Evolutionary conservation across 2,888 invertebrate species (phyloP).

Genomic region (Geotrupes spiniger): DNA sequence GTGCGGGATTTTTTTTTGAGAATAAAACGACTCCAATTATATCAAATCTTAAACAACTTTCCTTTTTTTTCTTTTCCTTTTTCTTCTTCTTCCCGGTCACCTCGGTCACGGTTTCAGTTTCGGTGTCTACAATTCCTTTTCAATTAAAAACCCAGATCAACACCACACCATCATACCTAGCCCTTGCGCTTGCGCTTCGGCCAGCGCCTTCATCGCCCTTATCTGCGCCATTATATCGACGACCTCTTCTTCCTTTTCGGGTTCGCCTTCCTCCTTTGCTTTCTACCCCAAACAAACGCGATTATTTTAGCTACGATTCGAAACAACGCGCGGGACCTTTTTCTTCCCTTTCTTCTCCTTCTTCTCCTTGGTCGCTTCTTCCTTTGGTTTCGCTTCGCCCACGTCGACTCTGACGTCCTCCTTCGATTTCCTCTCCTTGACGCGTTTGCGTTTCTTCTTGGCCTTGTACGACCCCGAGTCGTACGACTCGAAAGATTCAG

Average conservation of each 20-base stretch:
- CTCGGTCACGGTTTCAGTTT: not conserved
- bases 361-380: constrained; percentile 10
- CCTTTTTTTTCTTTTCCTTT: not conserved
- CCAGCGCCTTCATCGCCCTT: constrained; percentile 20
- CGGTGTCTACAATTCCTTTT: not conserved
- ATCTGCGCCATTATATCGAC: constrained; percentile 23
- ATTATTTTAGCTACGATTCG: not conserved
- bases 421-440: not conserved
- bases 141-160: not conserved
- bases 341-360: constrained; percentile 23
- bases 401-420: constrained; percentile 4
- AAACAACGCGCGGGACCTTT: not conserved
- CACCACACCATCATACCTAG: not conserved
- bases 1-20: too few relatives aligned
- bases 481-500: not conserved
- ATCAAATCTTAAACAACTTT: constrained; percentile 4
- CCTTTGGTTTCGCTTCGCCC: not conserved
- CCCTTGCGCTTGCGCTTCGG: constrained; percentile 13
- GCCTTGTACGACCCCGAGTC: not conserved
- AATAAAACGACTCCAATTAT: too few relatives aligned
- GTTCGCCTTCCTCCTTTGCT: constrained; percentile 10
- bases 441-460: not conserved
- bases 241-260: not conserved
- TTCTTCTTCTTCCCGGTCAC: not conserved
- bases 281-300: constrained; percentile 1